These are phyloP conservation scores for Antedon bifida DNA, from an alignment of 35 echinoderm and acorn worm species.

Conservation along the genomic window DNA sequence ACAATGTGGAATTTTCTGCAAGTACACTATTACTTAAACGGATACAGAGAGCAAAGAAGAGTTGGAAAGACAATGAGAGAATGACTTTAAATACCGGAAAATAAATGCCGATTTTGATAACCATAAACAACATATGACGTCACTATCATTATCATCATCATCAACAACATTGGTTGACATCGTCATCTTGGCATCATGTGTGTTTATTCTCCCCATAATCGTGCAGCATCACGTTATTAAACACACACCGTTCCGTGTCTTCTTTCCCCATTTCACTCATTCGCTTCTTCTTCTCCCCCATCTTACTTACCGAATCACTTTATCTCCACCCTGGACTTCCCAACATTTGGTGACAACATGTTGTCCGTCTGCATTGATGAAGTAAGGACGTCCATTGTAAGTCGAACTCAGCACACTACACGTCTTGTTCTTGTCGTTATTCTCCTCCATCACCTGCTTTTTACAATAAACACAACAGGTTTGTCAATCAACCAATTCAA, in stretches of 20 bases:
- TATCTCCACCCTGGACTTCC: not conserved
- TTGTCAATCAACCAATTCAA: too few species aligned
- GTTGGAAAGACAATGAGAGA: too few species aligned
- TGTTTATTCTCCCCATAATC: not conserved
- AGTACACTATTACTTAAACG: too few species aligned
- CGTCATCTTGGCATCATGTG: not conserved
- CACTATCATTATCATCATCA: constrained; percentile 14
- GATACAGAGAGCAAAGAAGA: too few species aligned
- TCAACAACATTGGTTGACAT: not conserved
- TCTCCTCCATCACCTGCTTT: not conserved
- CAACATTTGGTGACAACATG: not conserved
- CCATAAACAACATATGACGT: constrained; percentile 6
- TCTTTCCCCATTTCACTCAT: not conserved
- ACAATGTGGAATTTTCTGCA: too few species aligned
- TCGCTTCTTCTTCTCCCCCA: not conserved
- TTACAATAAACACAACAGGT: not conserved
- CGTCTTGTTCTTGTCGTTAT: not conserved
- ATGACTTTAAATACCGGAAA: too few species aligned
- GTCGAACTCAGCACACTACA: not conserved
- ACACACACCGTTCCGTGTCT: not conserved
- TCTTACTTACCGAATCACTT: not conserved
- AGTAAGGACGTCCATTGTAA: not conserved
- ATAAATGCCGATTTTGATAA: constrained; percentile 1
- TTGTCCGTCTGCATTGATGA: not conserved
- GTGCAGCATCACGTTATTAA: not conserved